phyloP scores from a whole-genome alignment of 2,113 vertebrate species.

The Eurypyga helias region DNA sequence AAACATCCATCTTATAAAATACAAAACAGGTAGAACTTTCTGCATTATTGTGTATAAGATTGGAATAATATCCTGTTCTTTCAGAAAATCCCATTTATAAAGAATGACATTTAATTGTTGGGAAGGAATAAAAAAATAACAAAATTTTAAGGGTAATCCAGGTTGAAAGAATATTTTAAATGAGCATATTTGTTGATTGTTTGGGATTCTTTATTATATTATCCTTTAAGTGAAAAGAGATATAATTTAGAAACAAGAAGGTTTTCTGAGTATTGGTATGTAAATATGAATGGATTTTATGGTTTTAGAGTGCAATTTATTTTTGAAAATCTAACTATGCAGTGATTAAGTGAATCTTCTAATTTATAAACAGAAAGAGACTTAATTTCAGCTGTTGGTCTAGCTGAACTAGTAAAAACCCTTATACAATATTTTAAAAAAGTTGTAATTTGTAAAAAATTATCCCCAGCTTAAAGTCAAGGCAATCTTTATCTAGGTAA shows the following conservation, averaged over 20 bases:
- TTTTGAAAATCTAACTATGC: not conserved
- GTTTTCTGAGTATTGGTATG: not conserved
- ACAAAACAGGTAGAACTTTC: not conserved
- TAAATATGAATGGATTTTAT: not conserved
- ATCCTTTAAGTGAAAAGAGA: not conserved
- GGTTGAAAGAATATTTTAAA: not conserved
- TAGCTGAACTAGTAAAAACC: not conserved
- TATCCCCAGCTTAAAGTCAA: not conserved
- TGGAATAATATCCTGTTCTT: not conserved
- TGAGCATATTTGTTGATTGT: not conserved
- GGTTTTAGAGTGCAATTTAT: not conserved
- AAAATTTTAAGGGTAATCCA: not conserved
- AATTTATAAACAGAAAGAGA: not conserved
- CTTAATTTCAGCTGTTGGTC: not conserved
- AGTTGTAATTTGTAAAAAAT: not conserved
- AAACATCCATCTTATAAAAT: not conserved
- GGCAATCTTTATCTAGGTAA: not conserved
- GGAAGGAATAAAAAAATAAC: not conserved
- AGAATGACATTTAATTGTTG: not conserved
- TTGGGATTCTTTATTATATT: not conserved
- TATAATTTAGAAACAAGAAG: not conserved
- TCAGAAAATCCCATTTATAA: not conserved
- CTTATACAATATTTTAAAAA: not conserved
- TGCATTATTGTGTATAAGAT: not conserved
- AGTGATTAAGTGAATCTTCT: not conserved